Evolutionary conservation across 1,140 invertebrate species (phyloP), one percentile per base, ranked within the genome.

Genomic region (Diorhabda elongata): DNA sequence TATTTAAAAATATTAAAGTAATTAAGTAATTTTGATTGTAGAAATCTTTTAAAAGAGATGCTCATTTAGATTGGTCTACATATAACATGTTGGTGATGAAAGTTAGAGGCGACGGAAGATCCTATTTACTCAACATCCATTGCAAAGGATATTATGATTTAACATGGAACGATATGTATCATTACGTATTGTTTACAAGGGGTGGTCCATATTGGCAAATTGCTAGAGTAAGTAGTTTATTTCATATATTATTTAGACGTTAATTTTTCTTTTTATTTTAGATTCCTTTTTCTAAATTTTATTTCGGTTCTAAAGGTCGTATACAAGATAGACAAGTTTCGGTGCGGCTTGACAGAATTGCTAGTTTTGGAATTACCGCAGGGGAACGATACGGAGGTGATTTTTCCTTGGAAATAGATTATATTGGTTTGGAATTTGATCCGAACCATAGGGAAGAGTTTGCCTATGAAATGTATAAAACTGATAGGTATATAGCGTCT

Each of bases 151-250:
- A 87, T 64, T 92, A 86, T 76, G 95, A 98, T 80, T 79, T 96
- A 6, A 84, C 84, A 8, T 96, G 91, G 90, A 90, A 94, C 80
- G 93, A 98, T 82, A 84, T 91, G 11, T 95, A 90, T 79, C 85
- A 88, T 74, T 98, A 90, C 83, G 84, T 90, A 0, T 78, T 98
- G 0, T 94, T 90, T 78, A 99, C 97, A 0, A 87, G 94, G 82
- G 97, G 97, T 59, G 97, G 97, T 0, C 97, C 97, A 5, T 97
- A 98, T 80, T 98, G 97, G 97, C 96, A 98, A 84, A 83, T 89
- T 68, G 87, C 90, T 2, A 93, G 90, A 84, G 92, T 94, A 85
- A 76, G 73, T 76, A 3, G 64, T 66, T 69, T 59, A 26, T 26
- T 26, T 26, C 26, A 26, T 26, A 26, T 2, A 67, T 67, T 61